Percentiles rank a stretch among this genome's conserved stretches.
phyloP scores from a whole-genome alignment of 2,797 vertebrate genomes.

The Catostomus latipinnis region DNA sequence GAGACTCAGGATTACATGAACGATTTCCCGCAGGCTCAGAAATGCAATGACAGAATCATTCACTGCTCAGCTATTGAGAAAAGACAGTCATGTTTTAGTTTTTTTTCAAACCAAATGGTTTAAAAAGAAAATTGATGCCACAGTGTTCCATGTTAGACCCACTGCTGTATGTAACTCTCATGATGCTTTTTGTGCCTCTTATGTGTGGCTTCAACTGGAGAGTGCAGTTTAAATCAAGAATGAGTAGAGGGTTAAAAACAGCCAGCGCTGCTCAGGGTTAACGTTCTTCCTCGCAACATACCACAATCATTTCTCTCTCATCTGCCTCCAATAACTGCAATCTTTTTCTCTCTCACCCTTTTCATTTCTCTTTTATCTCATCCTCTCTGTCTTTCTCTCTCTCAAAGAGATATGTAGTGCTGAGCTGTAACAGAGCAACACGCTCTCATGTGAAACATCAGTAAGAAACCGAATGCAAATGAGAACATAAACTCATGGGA shows the following conservation, averaged over 20 bases:
- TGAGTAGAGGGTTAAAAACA: slow-evolving; percentile 38
- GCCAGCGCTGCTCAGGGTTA: slow-evolving; percentile 59
- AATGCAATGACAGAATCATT: slow-evolving; percentile 4
- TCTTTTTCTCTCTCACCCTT: slow-evolving; percentile 39
- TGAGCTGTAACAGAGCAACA: slow-evolving; percentile 14
- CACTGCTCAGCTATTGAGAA: slow-evolving; percentile 14
- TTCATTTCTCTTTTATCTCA: slow-evolving; percentile 13
- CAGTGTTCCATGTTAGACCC: background rate
- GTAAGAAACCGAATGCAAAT: slow-evolving; percentile 3
- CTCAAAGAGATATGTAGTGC: slow-evolving; percentile 24
- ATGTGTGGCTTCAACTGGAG: slow-evolving; percentile 7
- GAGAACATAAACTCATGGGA: slow-evolving; percentile 13
- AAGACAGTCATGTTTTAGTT: background rate
- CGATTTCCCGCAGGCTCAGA: background rate
- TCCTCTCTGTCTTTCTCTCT: background rate
- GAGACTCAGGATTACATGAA: background rate
- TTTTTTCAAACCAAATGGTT: background rate
- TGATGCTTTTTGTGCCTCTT: slow-evolving; percentile 21
- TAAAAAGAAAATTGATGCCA: background rate
- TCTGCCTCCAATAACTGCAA: slow-evolving; percentile 37
- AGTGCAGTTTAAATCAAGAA: slow-evolving; percentile 19
- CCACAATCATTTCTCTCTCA: slow-evolving; percentile 26
- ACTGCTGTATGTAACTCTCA: slow-evolving; percentile 11
- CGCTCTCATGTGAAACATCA: slow-evolving; percentile 33
- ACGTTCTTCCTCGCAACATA: slow-evolving; percentile 65